Percentiles rank a stretch among this genome's conserved stretches.
Evolutionary conservation across 2,113 vertebrate genomes (phyloP).

Genomic region (Hystrix brachyura): DNA sequence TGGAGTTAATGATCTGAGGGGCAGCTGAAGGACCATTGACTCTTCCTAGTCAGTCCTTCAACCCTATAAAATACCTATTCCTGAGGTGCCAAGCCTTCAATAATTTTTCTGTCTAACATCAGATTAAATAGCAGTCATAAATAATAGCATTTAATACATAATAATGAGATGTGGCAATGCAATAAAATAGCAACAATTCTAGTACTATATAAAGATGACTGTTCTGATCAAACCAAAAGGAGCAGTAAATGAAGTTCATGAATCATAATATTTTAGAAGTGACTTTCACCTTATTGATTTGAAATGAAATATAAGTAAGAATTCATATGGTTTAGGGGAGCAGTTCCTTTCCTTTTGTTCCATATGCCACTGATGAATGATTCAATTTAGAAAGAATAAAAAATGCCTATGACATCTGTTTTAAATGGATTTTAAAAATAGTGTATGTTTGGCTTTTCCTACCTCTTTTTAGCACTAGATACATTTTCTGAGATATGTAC

Average conservation of each 20-base stretch:
- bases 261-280: slow-evolving; percentile 80
- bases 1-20: slow-evolving; percentile 73
- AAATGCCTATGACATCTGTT: slow-evolving; percentile 78
- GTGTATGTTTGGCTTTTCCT: slow-evolving; percentile 73
- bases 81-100: slow-evolving; percentile 65
- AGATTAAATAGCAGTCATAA: slow-evolving; percentile 73
- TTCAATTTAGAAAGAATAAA: slow-evolving; percentile 84
- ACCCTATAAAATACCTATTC: slow-evolving; percentile 74
- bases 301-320: slow-evolving; percentile 75
- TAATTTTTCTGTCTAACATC: slow-evolving; percentile 73
- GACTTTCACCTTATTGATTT: slow-evolving; percentile 82
- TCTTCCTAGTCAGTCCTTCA: slow-evolving; percentile 68
- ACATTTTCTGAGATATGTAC: slow-evolving; percentile 72
- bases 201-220: slow-evolving; percentile 30
- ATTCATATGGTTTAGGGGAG: slow-evolving; percentile 73
- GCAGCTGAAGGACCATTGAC: slow-evolving; percentile 77
- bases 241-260: slow-evolving; percentile 75
- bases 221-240: slow-evolving; percentile 64
- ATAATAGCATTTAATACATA: slow-evolving; percentile 72
- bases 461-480: slow-evolving; percentile 67
- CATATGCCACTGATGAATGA: slow-evolving; percentile 80
- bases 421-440: slow-evolving; percentile 82
- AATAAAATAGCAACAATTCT: slow-evolving; percentile 72
- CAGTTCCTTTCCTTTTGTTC: slow-evolving; percentile 80
- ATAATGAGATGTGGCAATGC: slow-evolving; percentile 55